Percentiles rank a stretch among this genome's conserved stretches.
Evolutionary conservation across 2,797 vertebrate genomes (phyloP).

Genomic region (Poecile montanus): DNA sequence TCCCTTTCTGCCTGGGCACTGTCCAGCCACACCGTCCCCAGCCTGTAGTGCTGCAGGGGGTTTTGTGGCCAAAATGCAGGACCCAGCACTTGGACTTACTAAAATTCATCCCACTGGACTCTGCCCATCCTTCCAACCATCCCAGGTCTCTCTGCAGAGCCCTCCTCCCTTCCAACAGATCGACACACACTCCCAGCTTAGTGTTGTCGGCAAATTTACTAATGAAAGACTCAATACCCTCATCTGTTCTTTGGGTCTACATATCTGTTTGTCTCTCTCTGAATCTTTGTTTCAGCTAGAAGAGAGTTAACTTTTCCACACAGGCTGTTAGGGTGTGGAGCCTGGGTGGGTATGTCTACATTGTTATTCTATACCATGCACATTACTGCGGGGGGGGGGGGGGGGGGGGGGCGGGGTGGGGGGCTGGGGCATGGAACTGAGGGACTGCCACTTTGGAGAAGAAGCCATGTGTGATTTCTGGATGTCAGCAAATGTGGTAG

Average conservation of each 20-base stretch:
- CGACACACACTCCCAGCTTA: fast-evolving
- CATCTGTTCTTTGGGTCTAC: background rate
- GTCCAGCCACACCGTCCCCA: background rate
- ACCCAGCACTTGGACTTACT: background rate
- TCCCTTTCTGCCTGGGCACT: background rate
- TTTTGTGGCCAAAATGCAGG: background rate
- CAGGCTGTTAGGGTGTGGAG: background rate
- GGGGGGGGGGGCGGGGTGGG: too few relatives aligned
- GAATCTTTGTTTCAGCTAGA: fast-evolving
- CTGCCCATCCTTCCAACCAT: background rate
- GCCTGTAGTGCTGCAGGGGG: fast-evolving
- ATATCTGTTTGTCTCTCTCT: background rate
- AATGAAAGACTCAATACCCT: background rate
- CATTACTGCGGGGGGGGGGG: fast-evolving
- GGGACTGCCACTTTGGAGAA: background rate
- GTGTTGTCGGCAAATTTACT: background rate
- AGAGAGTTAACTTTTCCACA: background rate
- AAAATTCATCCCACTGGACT: fast-evolving
- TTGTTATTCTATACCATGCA: background rate
- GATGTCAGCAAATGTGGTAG: background rate
- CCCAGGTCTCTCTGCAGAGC: background rate
- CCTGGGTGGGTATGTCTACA: fast-evolving
- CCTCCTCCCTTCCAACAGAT: background rate
- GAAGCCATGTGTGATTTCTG: background rate
- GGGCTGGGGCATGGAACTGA: background rate